These are phyloP conservation scores for Hystrix cristata DNA, from an alignment of 2,113 vertebrate genomes.

Conservation along the genomic window DNA sequence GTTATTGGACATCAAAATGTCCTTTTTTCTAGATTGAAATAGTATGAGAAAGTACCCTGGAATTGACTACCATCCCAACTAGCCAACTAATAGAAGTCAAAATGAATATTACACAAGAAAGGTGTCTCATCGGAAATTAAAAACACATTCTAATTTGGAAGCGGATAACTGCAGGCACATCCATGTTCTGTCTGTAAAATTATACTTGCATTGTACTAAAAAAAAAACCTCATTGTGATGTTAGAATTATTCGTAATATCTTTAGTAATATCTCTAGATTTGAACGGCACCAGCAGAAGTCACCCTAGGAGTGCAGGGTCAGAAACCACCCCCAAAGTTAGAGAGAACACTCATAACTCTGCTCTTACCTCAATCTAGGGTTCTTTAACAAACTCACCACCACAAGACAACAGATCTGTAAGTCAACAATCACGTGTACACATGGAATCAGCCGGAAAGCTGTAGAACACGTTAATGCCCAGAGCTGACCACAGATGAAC, in stretches of 20 bases:
- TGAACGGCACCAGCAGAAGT: not conserved
- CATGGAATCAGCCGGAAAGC: not conserved
- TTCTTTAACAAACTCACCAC: not conserved
- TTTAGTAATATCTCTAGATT: not conserved
- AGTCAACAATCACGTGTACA: not conserved
- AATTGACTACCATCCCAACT: slow-evolving; percentile 45
- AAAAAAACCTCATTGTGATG: not conserved
- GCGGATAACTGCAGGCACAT: not conserved
- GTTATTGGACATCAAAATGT: not conserved
- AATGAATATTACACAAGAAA: slow-evolving; percentile 41
- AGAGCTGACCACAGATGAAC: not conserved
- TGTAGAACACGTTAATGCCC: not conserved
- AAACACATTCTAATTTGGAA: slow-evolving; percentile 57
- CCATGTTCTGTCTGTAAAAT: not conserved
- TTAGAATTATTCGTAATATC: not conserved
- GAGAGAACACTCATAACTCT: not conserved
- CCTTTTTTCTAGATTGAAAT: slow-evolving; percentile 9
- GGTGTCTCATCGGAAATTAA: slow-evolving; percentile 70
- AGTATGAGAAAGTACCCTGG: not conserved
- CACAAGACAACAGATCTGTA: not conserved
- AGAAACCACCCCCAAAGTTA: not conserved
- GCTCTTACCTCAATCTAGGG: not conserved
- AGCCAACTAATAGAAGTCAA: slow-evolving; percentile 40
- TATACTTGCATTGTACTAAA: not conserved
- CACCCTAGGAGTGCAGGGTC: not conserved